Evolutionary conservation across 1,140 invertebrate species (phyloP).

Genomic region (Octopus sinensis): DNA sequence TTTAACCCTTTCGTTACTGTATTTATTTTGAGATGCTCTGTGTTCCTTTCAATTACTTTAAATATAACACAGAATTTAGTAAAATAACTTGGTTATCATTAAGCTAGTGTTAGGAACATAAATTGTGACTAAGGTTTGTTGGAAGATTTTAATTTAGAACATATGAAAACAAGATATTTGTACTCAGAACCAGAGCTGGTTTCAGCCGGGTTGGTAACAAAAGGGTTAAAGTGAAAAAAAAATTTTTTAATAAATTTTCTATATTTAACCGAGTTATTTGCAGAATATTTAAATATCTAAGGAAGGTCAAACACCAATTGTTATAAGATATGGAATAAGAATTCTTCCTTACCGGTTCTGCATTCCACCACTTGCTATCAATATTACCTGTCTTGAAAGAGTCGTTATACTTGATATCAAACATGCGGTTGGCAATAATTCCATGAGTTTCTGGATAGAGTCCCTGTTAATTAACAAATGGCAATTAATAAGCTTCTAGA

Average conservation of each 20-base stretch:
- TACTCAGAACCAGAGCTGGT: too few species aligned
- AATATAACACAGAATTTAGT: too few species aligned
- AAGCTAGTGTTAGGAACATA: too few species aligned
- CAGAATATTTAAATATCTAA: neutral
- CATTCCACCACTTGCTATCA: constrained; percentile 46
- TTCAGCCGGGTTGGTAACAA: too few species aligned
- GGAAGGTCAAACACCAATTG: neutral
- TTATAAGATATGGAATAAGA: neutral
- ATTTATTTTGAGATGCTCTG: too few species aligned
- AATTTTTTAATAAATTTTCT: neutral
- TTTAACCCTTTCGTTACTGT: too few species aligned
- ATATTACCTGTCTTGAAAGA: constrained; percentile 37
- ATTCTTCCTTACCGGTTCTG: constrained; percentile 49
- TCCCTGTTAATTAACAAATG: neutral
- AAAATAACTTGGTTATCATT: too few species aligned
- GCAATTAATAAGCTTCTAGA: too few species aligned
- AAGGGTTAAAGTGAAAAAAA: neutral
- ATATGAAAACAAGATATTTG: too few species aligned
- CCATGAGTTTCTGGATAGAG: constrained; percentile 15
- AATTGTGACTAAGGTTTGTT: too few species aligned
- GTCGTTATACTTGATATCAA: constrained; percentile 41
- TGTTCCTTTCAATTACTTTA: too few species aligned
- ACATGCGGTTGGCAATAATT: constrained; percentile 6
- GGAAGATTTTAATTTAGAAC: too few species aligned
- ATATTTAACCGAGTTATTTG: neutral